phyloP scores from a whole-genome alignment of 1,140 invertebrate genomes.

The Drosophila saltans region DNA sequence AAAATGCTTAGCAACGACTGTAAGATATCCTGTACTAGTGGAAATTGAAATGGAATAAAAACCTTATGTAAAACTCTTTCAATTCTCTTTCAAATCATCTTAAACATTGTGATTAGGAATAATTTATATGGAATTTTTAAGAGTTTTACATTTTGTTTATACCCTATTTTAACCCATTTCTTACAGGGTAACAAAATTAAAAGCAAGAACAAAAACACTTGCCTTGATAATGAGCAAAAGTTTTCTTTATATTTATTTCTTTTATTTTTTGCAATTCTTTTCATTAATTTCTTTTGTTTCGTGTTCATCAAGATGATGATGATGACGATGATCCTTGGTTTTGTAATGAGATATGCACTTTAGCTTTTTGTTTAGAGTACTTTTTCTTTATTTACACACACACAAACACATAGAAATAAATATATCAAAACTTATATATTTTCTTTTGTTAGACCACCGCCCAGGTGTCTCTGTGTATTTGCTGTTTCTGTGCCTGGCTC shows the following conservation, averaged over 20 bases:
- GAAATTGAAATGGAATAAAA: too few relatives aligned
- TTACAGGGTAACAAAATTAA: constrained; percentile 1
- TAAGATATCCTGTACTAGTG: neutral
- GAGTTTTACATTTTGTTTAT: too few relatives aligned
- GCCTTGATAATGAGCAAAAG: constrained; percentile 71
- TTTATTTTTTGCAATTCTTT: constrained; percentile 37
- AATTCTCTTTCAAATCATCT: too few relatives aligned
- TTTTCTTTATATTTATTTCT: constrained; percentile 25
- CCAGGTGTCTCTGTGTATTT: constrained; percentile 46
- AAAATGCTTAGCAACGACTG: neutral
- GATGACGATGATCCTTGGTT: constrained; percentile 65
- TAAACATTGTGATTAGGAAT: too few relatives aligned
- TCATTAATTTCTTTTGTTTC: constrained; percentile 50
- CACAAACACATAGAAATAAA: constrained; percentile 5
- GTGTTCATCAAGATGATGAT: constrained; percentile 19
- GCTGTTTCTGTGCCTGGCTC: neutral
- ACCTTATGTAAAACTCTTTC: too few relatives aligned
- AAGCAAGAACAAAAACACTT: constrained; percentile 59
- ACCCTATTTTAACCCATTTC: neutral
- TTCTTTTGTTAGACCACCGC: constrained; percentile 47
- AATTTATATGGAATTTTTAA: too few relatives aligned
- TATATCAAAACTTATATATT: constrained; percentile 4
- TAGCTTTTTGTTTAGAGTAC: constrained; percentile 58
- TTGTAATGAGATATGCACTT: constrained; percentile 69
- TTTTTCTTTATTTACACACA: constrained; percentile 19